Base-by-base conservation (phyloP, 2,797 vertebrate genomes). In the Sebastes diploproa region DNA sequence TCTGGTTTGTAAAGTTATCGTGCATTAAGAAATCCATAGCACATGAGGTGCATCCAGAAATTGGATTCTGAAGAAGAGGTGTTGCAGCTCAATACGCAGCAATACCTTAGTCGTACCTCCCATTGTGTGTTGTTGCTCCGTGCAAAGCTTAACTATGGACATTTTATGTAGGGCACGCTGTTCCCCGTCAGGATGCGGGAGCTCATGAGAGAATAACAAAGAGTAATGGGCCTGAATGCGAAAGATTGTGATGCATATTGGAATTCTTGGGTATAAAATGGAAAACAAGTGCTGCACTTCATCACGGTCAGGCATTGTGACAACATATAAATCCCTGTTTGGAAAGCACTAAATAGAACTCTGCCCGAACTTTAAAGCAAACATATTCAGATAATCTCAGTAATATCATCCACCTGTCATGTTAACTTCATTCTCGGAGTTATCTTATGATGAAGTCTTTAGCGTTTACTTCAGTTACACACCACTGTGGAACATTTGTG, bases 91-190 rank as follows among this genome's bases (percentile, higher is more conserved):
- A 38, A 29, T 4, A 4, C 20, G 20, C 72, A 50, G 18, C 32
- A 61, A 10, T 8, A n/a, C 12, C 38, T 36, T 9, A 52, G 30
- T 34, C 7, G 6, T 16, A 14, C 36, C 34, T 64, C 36, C 25
- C 8, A 30, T 38, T 29, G 61, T 72, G 72, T 52, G 72, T 6
- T 50, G 32, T 36, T 81, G 54, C 69, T 55, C 36, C 0, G 2
- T 61, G 34, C 30, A 73, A 64, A 71, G 58, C 5, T 1, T 25
- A 23, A 66, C 30, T 62, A 54, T 59, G 32, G 64, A 29, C 9
- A 46, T 65, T 87, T 83, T 74, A 74, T 75, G 64, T 38, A 65
- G 71, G 56, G 29, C 77, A 67, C 9, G 6, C 13, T 72, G 77
- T 59, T 78, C 58, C 58, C 46, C 52, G 10, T 73, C 77, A 34